phyloP scores from a whole-genome alignment of 1,140 invertebrate species.

The Phortica variegata region DNA sequence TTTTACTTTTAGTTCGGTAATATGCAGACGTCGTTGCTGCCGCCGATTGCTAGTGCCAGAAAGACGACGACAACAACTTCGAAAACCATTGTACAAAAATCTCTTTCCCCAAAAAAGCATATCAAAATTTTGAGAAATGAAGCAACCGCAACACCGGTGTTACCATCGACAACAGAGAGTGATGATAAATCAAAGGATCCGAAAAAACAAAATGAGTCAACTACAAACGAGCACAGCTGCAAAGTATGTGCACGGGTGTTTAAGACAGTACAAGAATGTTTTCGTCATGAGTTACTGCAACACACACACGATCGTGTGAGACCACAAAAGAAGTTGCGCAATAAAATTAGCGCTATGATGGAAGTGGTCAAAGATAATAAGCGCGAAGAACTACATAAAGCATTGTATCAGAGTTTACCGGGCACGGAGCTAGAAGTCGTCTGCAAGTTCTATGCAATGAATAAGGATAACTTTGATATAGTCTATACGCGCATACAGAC shows the following conservation, averaged over 20 bases:
- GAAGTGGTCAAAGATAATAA: constrained; percentile 32
- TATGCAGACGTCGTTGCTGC: too few species aligned
- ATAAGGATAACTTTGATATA: constrained; percentile 14
- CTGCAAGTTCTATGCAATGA: constrained; percentile 20
- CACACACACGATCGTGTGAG: constrained; percentile 15
- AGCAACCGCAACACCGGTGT: too few species aligned
- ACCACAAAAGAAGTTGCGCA: constrained; percentile 29
- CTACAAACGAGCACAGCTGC: too few species aligned
- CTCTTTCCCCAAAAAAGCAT: too few species aligned
- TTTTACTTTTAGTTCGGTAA: too few species aligned
- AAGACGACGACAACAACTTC: too few species aligned
- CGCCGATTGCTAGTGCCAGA: too few species aligned
- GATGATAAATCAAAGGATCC: too few species aligned
- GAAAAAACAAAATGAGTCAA: too few species aligned
- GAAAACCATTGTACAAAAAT: too few species aligned
- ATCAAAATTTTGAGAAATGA: too few species aligned
- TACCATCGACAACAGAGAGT: too few species aligned
- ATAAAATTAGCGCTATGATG: constrained; percentile 25
- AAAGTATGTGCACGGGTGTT: constrained; percentile 32
- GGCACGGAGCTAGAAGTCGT: constrained; percentile 27
- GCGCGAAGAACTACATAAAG: constrained; percentile 15
- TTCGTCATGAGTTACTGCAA: constrained; percentile 37
- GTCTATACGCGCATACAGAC: constrained; percentile 25
- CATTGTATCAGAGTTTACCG: constrained; percentile 3
- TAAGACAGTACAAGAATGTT: constrained; percentile 25